Base-by-base conservation (phyloP, 2,888 invertebrate genomes). In the Tyria jacobaeae region DNA sequence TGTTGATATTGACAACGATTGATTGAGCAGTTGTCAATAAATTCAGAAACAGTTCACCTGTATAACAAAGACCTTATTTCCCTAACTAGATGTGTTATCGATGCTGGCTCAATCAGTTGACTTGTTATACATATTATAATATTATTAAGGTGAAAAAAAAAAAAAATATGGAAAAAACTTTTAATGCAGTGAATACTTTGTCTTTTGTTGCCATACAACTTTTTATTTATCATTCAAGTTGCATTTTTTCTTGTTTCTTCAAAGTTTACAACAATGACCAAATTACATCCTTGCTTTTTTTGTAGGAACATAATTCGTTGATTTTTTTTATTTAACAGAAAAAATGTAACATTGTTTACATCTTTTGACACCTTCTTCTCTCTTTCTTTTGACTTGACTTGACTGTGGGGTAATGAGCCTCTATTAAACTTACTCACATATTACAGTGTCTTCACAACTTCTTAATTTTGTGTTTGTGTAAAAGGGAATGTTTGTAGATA, bases 21-120 rank as follows among this genome's bases (percentile, higher is more conserved):
- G 39, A 53, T 53, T 53, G 39, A n/a, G n/a, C n/a, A 39, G 53
- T n/a, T 17, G 53, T 25, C 53, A 53, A 21, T 35, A 51, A 37
- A 15, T 25, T 17, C 21, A 12, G 25, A 53, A 39, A 7, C 25
- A 39, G 39, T 53, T 53, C 39, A 53, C 4, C 14, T 14, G 14
- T 31, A 25, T 17, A 41, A 2, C 3, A 17, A 10, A 6, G 17
- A 41, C 10, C 41, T 10, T 3, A 41, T 41, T 41, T 41, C 10
- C 17, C 17, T 17, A n/a, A 41, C 9, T 21, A 4, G 27, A 21
- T 4, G 21, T 5, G 12, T 10, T 4, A 17, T 9, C 12, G 10
- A 35, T 35, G 10, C 12, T 35, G 35, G 2, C 10, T 21, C 10
- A 44, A 44, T 21, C 17, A 17, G 1, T n/a, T 41, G 6, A 41